These are phyloP conservation scores for Candidula unifasciata DNA, from an alignment of 2,888 invertebrate genomes.

Conservation along the genomic window DNA sequence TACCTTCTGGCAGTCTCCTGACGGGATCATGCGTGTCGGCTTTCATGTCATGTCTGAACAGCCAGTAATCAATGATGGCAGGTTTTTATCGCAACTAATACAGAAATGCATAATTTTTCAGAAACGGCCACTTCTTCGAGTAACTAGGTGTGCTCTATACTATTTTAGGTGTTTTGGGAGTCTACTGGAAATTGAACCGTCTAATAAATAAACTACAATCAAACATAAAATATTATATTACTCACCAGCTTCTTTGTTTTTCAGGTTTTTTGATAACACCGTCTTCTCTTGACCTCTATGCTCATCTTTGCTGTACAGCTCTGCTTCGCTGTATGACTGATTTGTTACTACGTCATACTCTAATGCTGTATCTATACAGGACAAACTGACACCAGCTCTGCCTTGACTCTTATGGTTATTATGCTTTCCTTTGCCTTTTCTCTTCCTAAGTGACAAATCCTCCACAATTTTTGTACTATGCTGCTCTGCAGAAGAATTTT, in stretches of 20 bases:
- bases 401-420: not conserved
- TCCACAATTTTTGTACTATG: not conserved
- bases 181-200: too few relatives aligned
- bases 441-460: not conserved
- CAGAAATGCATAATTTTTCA: too few relatives aligned
- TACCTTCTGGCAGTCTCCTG: too few relatives aligned
- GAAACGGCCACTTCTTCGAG: too few relatives aligned
- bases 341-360: not conserved
- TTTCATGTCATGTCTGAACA: too few relatives aligned
- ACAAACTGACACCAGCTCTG: not conserved
- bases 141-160: too few relatives aligned
- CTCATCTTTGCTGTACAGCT: not conserved
- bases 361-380: not conserved
- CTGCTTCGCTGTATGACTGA: not conserved
- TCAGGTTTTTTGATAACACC: not conserved
- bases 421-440: conserved; percentile 16
- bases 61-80: too few relatives aligned
- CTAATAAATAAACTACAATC: too few relatives aligned
- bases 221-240: too few relatives aligned
- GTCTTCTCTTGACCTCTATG: not conserved
- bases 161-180: too few relatives aligned
- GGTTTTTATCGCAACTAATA: too few relatives aligned
- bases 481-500: conserved; percentile 45
- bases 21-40: too few relatives aligned
- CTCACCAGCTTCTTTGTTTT: not conserved